These are phyloP conservation scores for Peromyscus polionotus DNA, from an alignment of 2,113 vertebrate species.

Conservation along the genomic window DNA sequence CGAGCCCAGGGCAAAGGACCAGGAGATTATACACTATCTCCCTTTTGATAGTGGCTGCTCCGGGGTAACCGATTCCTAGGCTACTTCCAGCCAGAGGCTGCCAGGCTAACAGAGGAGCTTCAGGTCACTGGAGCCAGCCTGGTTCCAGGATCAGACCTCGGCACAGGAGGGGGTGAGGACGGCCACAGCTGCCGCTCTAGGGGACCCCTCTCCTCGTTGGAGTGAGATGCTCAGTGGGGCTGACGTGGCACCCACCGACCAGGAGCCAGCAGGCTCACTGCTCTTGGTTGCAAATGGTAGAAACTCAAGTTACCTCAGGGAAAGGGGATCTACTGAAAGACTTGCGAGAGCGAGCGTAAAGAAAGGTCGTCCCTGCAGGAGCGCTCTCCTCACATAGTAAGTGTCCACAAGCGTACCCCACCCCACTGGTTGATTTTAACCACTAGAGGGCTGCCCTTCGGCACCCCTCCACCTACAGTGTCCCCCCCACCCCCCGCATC, in stretches of 20 bases:
- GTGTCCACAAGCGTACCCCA: not conserved
- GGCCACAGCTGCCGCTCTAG: not conserved
- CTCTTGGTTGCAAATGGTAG: slow-evolving; percentile 1
- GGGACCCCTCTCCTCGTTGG: not conserved
- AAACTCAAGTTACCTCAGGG: slow-evolving; percentile 6
- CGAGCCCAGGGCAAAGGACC: not conserved
- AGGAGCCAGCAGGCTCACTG: not conserved
- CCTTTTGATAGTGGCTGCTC: not conserved
- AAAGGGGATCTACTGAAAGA: not conserved
- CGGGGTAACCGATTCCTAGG: not conserved
- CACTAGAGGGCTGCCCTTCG: not conserved
- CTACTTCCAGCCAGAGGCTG: not conserved
- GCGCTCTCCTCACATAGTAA: not conserved
- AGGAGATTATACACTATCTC: not conserved
- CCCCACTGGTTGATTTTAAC: not conserved
- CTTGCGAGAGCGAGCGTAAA: not conserved
- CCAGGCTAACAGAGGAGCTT: not conserved
- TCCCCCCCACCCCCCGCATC: too few species aligned
- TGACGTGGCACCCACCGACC: not conserved
- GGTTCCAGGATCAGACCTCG: not conserved
- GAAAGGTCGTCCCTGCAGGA: not conserved
- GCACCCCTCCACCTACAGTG: not conserved
- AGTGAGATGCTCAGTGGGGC: not conserved
- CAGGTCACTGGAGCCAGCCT: not conserved
- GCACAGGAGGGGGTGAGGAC: not conserved